Conservation (phyloP, 2,113 vertebrate genomes). For the Oncorhynchus mykiss region DNA sequence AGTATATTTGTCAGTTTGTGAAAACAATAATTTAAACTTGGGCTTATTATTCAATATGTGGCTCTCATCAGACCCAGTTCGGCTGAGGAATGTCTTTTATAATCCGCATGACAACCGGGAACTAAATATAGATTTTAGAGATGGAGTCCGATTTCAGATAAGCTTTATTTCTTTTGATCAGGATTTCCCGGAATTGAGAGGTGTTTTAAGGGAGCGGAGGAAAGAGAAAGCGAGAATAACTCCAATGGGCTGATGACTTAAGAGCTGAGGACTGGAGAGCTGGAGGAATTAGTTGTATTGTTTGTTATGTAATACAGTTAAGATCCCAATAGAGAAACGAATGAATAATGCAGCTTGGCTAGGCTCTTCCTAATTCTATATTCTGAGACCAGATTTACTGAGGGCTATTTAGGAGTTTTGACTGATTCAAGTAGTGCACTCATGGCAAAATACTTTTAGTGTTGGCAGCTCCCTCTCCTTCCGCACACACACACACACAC, state of each 20-base stretch:
- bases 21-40: too few relatives aligned
- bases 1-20: too few relatives aligned
- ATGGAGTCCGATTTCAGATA: neutral
- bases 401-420: too few relatives aligned
- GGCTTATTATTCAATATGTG: too few relatives aligned
- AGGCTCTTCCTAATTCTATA: neutral
- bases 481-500: too few relatives aligned
- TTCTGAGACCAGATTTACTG: neutral
- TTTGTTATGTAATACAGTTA: neutral
- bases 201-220: neutral
- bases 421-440: too few relatives aligned
- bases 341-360: neutral
- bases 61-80: neutral
- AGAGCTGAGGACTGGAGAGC: neutral
- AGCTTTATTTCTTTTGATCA: neutral
- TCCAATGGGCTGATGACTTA: too few relatives aligned
- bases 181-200: neutral
- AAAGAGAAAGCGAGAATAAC: neutral
- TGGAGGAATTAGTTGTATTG: neutral
- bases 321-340: neutral
- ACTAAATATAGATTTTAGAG: neutral
- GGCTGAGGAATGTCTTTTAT: neutral
- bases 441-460: too few relatives aligned
- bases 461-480: too few relatives aligned
- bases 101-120: neutral